Evolutionary conservation across 2,113 vertebrate genomes (phyloP).

Genomic region (Microtus pennsylvanicus): DNA sequence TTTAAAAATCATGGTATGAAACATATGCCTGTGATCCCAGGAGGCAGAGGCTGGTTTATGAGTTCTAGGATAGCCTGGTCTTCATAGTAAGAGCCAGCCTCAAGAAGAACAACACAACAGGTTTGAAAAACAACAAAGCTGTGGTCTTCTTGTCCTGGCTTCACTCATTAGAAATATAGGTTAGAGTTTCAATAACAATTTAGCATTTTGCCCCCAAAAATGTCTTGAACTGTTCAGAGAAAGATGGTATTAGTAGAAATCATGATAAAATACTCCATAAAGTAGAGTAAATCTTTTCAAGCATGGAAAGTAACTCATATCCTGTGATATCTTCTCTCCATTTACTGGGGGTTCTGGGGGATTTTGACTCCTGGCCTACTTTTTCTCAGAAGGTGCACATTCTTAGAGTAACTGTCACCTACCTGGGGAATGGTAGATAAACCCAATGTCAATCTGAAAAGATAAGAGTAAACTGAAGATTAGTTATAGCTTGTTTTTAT

Average conservation of each 20-base stretch:
- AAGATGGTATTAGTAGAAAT: slow-evolving; percentile 33
- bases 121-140: not conserved
- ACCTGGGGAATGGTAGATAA: slow-evolving; percentile 83
- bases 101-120: not conserved
- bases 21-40: not conserved
- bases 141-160: not conserved
- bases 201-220: not conserved
- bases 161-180: slow-evolving; percentile 51
- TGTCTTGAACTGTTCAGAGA: slow-evolving; percentile 30
- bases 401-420: slow-evolving; percentile 28
- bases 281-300: not conserved
- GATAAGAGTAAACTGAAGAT: slow-evolving; percentile 31
- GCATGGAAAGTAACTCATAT: not conserved
- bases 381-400: not conserved
- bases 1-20: not conserved
- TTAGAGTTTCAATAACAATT: not conserved
- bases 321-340: not conserved
- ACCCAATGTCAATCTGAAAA: slow-evolving; percentile 84
- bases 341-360: not conserved
- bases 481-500: not conserved
- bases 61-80: not conserved
- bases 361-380: not conserved
- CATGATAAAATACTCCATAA: not conserved
- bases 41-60: not conserved
- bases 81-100: not conserved